Evolutionary conservation across 92 coral and sea anemone genomes (phyloP), one percentile per base, ranked within the genome.

Genomic region (Galaxea fascicularis): DNA sequence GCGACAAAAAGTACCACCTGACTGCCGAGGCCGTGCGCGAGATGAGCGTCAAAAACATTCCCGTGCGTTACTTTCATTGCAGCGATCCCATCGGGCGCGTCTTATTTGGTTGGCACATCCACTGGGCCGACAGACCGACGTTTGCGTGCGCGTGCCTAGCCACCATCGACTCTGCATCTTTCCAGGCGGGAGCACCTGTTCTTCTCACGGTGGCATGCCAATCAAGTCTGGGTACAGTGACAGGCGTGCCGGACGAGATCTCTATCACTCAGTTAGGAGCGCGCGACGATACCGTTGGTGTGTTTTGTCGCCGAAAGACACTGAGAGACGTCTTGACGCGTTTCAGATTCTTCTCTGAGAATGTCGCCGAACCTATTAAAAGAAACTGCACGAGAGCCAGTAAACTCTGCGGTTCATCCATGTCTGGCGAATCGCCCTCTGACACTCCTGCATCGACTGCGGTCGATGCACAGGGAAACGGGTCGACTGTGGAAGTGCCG

Each of bases 61-160:
- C 77, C 3, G 77, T 72, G 14, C 24, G 30, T 9, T 72, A 72
- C 59, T 20, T 14, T 21, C 77, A 72, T 31, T 2, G 18, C 14
- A 72, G 58, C 58, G 54, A 72, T 8, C 59, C 77, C 30, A 47
- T 72, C 6, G 77, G 77, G 4, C 29, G n/a, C 29, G 77, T 51
- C 13, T 27, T 72, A 18, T 72, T 46, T 8, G 77, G 77, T 10
- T 72, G 77, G 77, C 77, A 72, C 59, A 51, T 72, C 20, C 77
- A 72, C 39, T 46, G 60, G 59, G 14, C 4, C 22, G 77, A 47
- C 18, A 18, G 14, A 0, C 11, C 25, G 26, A 41, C 29, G 10
- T 71, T 71, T 71, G 76, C 76, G 0, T 71, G 76, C 53, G 76
- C 76, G 8, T 47, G 25, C 18, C 14, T 71, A 3, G 53, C 76